Percentiles rank a stretch among this genome's conserved stretches.
Conservation (phyloP, 2,888 invertebrate species). For the Eulithis prunata region DNA sequence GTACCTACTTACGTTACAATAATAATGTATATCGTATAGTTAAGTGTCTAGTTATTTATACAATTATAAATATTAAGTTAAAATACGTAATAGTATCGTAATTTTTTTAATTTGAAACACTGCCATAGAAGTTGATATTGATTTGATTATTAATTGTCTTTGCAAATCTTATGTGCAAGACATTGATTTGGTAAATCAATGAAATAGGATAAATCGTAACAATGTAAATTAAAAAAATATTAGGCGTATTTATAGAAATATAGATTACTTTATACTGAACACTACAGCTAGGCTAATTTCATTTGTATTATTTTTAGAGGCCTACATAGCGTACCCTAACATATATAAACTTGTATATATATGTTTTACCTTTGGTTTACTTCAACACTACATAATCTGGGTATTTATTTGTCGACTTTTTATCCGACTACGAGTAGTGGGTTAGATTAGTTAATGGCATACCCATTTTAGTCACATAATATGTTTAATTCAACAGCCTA, state of each 20-base stretch:
- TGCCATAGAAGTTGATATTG: constrained; percentile 37
- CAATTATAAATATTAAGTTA: constrained; percentile 6
- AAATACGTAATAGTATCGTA: constrained; percentile 10
- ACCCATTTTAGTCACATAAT: constrained; percentile 35
- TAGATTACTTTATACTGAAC: neutral
- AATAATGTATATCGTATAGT: constrained; percentile 10
- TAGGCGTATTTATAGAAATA: constrained; percentile 8
- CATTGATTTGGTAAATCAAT: constrained; percentile 17
- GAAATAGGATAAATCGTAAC: neutral
- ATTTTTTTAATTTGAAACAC: constrained; percentile 33
- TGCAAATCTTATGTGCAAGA: too few species aligned
- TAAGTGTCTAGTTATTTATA: constrained; percentile 24
- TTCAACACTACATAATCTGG: constrained; percentile 14
- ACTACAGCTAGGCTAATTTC: constrained; percentile 6
- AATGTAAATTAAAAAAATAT: constrained; percentile 1
- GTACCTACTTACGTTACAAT: neutral
- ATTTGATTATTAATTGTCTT: constrained; percentile 27
- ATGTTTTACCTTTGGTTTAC: neutral
- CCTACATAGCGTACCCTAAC: constrained; percentile 24
- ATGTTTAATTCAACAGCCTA: constrained; percentile 38
- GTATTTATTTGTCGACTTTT: constrained; percentile 6
- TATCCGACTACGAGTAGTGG: neutral
- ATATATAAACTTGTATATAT: neutral
- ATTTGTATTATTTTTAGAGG: constrained; percentile 32
- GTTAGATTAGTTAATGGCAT: neutral